Percentiles rank a stretch among this genome's conserved stretches.
phyloP scores from a whole-genome alignment of 2,888 invertebrate species.

The Ligdia adustata region DNA sequence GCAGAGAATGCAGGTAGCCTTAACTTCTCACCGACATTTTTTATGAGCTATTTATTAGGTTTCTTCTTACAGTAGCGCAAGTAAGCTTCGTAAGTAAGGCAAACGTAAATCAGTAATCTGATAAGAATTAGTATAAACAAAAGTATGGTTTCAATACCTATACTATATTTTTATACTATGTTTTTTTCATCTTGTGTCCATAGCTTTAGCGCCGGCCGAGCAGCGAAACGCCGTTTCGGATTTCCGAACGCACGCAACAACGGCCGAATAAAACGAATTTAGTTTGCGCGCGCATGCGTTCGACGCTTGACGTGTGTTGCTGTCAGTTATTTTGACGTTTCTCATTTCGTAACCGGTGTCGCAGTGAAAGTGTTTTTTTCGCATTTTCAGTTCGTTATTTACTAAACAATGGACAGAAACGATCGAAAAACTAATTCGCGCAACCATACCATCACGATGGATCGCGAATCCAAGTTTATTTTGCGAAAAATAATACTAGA shows the following conservation, averaged over 20 bases:
- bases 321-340: constrained; percentile 48
- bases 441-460: constrained; percentile 73
- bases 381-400: constrained; percentile 37
- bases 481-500: constrained; percentile 87
- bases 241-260: constrained; percentile 36
- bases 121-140: too few species aligned
- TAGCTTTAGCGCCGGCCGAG: constrained; percentile 7
- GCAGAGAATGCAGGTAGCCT: too few species aligned
- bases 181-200: too few species aligned
- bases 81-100: too few species aligned
- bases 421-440: constrained; percentile 70
- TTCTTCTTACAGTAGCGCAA: too few species aligned
- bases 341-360: constrained; percentile 62
- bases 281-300: constrained; percentile 80
- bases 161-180: too few species aligned
- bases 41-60: too few species aligned
- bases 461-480: constrained; percentile 82
- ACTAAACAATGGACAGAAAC: constrained; percentile 70
- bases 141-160: too few species aligned
- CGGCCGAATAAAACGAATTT: constrained; percentile 29
- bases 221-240: constrained; percentile 34
- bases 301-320: constrained; percentile 57
- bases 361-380: constrained; percentile 49
- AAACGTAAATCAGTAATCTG: too few species aligned
- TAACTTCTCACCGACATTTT: too few species aligned